Evolutionary conservation across 2,797 vertebrate species (phyloP).

Genomic region (Numenius phaeopus): DNA sequence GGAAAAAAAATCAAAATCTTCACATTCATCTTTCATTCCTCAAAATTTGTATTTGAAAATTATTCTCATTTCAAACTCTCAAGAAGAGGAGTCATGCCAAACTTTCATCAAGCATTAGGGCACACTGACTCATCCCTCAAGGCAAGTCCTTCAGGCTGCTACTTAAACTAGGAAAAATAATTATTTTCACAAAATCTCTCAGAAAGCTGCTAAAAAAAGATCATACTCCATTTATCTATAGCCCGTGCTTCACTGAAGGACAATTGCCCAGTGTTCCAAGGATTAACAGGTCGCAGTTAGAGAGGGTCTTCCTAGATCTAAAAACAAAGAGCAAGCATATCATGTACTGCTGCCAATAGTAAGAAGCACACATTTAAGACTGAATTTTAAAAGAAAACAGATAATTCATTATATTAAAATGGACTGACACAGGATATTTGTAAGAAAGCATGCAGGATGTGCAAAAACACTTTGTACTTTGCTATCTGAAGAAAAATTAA

Average conservation of each 20-base stretch:
- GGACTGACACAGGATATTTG: background rate
- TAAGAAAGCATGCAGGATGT: background rate
- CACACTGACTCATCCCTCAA: background rate
- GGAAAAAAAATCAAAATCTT: background rate
- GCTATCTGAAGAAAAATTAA: background rate
- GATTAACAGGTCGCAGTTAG: background rate
- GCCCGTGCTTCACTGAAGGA: background rate
- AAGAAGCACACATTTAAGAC: background rate
- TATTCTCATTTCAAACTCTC: background rate
- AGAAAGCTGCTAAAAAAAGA: background rate
- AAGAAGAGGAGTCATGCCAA: background rate
- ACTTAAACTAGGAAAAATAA: background rate
- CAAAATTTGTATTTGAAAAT: background rate
- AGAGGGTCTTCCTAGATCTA: background rate
- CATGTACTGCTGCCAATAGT: background rate
- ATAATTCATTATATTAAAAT: background rate
- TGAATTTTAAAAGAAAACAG: background rate
- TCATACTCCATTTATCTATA: background rate
- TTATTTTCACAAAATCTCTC: background rate
- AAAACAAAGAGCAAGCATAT: background rate
- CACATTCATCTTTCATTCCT: background rate
- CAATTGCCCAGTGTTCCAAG: background rate
- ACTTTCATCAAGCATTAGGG: background rate
- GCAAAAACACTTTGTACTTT: background rate
- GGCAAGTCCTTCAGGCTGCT: background rate